phyloP scores from a whole-genome alignment of 2,888 invertebrate genomes.

The Bombylius discolor region DNA sequence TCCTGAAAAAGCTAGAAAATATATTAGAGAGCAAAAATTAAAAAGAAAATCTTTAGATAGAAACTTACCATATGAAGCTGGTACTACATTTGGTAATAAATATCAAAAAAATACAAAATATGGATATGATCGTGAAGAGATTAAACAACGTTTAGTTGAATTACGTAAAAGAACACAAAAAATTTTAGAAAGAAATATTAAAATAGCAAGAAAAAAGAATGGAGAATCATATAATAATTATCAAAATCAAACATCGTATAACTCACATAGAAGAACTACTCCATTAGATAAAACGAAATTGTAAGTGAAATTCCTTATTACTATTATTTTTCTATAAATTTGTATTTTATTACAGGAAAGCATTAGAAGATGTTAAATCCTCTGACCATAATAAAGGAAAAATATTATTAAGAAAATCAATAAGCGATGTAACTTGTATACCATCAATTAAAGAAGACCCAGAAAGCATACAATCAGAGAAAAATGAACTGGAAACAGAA shows the following conservation, averaged over 20 bases:
- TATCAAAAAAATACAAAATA: background rate
- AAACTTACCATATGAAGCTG: background rate
- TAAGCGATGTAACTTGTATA: too few relatives aligned
- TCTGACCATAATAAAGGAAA: too few relatives aligned
- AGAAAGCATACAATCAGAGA: background rate
- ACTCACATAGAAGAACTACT: too few relatives aligned
- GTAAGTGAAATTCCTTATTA: too few relatives aligned
- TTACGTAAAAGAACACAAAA: slow-evolving; percentile 36
- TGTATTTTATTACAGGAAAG: too few relatives aligned
- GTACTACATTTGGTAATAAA: background rate
- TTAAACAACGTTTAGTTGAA: slow-evolving; percentile 37
- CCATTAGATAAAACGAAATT: too few relatives aligned
- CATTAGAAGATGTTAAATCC: too few relatives aligned
- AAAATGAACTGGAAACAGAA: background rate
- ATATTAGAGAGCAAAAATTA: slow-evolving; percentile 43
- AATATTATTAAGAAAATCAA: too few relatives aligned
- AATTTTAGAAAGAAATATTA: slow-evolving; percentile 36
- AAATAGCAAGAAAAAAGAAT: slow-evolving; percentile 23
- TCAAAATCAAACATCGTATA: background rate
- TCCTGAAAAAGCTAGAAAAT: slow-evolving; percentile 40
- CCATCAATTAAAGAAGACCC: too few relatives aligned
- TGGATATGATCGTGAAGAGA: slow-evolving; percentile 27
- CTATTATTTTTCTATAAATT: too few relatives aligned
- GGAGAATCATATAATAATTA: slow-evolving; percentile 3
- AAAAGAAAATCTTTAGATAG: slow-evolving; percentile 30